Conservation (phyloP, 2,888 invertebrate genomes). For the Ectemnius continuus region DNA sequence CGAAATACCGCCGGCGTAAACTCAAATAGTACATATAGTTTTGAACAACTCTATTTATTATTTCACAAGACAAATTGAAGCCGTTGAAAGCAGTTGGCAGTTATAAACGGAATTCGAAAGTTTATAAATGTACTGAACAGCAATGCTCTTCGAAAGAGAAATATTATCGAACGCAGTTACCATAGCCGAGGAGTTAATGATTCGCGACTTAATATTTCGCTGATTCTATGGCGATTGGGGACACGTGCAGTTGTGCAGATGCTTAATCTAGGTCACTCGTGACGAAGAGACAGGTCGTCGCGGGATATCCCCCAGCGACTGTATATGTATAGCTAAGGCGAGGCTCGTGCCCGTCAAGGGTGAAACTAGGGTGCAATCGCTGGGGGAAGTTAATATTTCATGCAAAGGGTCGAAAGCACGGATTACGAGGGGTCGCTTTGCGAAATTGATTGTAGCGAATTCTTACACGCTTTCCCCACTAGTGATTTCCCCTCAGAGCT, state of each 20-base stretch:
- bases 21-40: no score
- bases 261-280: conserved; percentile 48
- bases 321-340: not conserved
- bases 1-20: no score
- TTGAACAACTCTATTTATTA: no score
- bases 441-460: conserved; percentile 62
- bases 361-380: conserved; percentile 32
- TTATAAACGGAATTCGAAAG: no score
- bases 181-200: no score
- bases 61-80: no score
- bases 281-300: conserved; percentile 32
- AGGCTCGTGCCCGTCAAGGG: conserved; percentile 24
- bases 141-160: no score
- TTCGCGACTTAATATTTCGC: conserved; percentile 6
- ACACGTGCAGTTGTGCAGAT: conserved; percentile 20
- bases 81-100: no score
- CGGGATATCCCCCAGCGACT: conserved; percentile 4
- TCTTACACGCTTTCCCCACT: conserved; percentile 56
- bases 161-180: no score
- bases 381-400: conserved; percentile 56
- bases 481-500: conserved; percentile 27
- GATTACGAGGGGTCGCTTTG: conserved; percentile 54
- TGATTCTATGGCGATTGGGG: conserved; percentile 32
- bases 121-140: no score
- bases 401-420: conserved; percentile 50